Base-by-base conservation (phyloP, 2,888 invertebrate species). In the Catocala fraxini region DNA sequence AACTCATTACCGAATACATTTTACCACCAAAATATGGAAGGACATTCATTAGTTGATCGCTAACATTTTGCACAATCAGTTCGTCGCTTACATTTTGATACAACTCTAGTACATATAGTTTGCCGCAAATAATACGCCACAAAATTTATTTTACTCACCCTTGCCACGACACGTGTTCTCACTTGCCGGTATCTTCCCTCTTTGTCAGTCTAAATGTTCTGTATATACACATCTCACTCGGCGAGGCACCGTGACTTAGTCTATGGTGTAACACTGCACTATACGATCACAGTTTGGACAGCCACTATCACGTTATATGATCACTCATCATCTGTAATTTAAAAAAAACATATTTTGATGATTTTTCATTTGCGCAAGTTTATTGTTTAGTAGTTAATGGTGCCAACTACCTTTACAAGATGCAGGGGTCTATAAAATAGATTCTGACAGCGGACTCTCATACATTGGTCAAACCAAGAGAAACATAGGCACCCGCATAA, bases 181-280 rank as follows among this genome's bases (percentile, higher is more conserved):
- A 63, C 58, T 63, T 59, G 63, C 51, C 58, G 55, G n/a, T 59
- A 51, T 47, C 58, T 51, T 55, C 58, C 58, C 53, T 59, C 58
- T 58, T 56, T 47, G 49, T 63, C 46, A 59, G 41, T 13, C 54
- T 46, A 55, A 63, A 59, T 55, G 58, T 58, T 63, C 58, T 54
- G 47, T 63, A 47, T 51, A 59, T 63, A 55, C 63, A 59, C 74
- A 74, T 74, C 56, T 58, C 73, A 76, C 60, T 72, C 51, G 42
- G 15, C 54, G 62, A 56, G 51, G 53, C 66, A 76, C 66, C 53
- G 49, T 63, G 11, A 46, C 51, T 25, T 42, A 35, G 10, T 41
- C 48, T 73, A 63, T 52, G 64, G 53, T 67, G 41, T 49, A 53
- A 63, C 70, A 65, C 73, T 65, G 53, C 43, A 51, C 65, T 47